phyloP scores from a whole-genome alignment of 1,140 invertebrate species.

The Drosophila sturtevanti region DNA sequence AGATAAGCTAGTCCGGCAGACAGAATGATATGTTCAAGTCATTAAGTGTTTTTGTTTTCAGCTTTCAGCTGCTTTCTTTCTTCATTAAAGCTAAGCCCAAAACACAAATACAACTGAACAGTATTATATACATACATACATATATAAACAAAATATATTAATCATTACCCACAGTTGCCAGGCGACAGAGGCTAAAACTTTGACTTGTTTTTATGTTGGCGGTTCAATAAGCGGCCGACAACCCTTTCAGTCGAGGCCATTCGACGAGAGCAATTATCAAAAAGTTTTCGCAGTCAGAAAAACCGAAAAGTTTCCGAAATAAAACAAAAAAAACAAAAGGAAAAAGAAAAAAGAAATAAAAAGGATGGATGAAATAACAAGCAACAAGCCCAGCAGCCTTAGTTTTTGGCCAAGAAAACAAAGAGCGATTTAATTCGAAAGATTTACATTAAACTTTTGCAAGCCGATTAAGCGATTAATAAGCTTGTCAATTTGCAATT shows the following conservation, averaged over 20 bases:
- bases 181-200: slow-evolving; percentile 39
- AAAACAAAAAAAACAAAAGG: background rate
- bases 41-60: slow-evolving; percentile 57
- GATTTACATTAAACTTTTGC: slow-evolving; percentile 74
- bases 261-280: slow-evolving; percentile 73
- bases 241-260: slow-evolving; percentile 67
- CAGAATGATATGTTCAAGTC: slow-evolving; percentile 64
- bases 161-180: slow-evolving; percentile 60
- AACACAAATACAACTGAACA: slow-evolving; percentile 43
- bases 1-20: slow-evolving; percentile 55
- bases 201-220: slow-evolving; percentile 35
- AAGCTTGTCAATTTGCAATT: slow-evolving; percentile 80
- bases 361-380: background rate
- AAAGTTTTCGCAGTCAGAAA: slow-evolving; percentile 58
- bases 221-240: slow-evolving; percentile 44
- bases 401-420: slow-evolving; percentile 26
- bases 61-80: slow-evolving; percentile 12
- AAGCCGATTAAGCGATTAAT: slow-evolving; percentile 80
- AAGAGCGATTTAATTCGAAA: slow-evolving; percentile 65
- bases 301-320: slow-evolving; percentile 53
- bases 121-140: slow-evolving; percentile 2
- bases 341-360: background rate
- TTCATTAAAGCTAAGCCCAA: slow-evolving; percentile 69
- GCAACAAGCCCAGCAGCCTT: background rate
- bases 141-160: slow-evolving; percentile 47